Base-by-base conservation (phyloP, 2,113 vertebrate genomes). In the Ifrita kowaldi region DNA sequence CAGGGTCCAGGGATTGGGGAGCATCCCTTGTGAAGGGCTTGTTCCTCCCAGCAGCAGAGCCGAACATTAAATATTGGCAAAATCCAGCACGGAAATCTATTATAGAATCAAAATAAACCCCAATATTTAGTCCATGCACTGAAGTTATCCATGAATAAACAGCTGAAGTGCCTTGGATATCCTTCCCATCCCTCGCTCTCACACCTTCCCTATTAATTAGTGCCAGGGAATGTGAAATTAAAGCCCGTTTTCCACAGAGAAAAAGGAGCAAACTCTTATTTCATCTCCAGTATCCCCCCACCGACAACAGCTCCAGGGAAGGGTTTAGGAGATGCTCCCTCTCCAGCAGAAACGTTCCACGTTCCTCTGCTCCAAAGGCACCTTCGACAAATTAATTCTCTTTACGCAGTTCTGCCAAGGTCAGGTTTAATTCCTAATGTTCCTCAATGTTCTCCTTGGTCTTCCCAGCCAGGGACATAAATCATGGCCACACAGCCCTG, bases 281-380 rank as follows among this genome's bases (percentile, higher is more conserved):
- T 85, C 57, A 77, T 53, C 87, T 95, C 50, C 0, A 2, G 3
- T 8, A 4, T 9, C 13, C 27, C 33, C 16, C 17, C 10, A 5
- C 3, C 14, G 11, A 35, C 46, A 23, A 0, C 16, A n/a, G 62
- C 42, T 59, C 46, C n/a, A 18, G 73, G 67, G 49, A 52, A 67
- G 35, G 11, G 16, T 30, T 30, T 41, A 59, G 41, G n/a, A 86
- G 71, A 16, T 20, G 49, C 12, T 88, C 53, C 63, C 63, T 49
- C 74, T 60, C 70, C 2, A 0, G n/a, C 49, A 95, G 55, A 60
- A 71, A 59, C 15, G 3, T 17, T 69, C 69, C 28, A 7, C 39
- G 39, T 42, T 83, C 32, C 64, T 59, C 52, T 55, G 77, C 50
- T 60, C 37, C 46, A 97, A 95, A 93, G 89, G 53, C 87, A 87